Evolutionary conservation across 2,888 invertebrate genomes (phyloP).

Genomic region (Galerucella pusilla): DNA sequence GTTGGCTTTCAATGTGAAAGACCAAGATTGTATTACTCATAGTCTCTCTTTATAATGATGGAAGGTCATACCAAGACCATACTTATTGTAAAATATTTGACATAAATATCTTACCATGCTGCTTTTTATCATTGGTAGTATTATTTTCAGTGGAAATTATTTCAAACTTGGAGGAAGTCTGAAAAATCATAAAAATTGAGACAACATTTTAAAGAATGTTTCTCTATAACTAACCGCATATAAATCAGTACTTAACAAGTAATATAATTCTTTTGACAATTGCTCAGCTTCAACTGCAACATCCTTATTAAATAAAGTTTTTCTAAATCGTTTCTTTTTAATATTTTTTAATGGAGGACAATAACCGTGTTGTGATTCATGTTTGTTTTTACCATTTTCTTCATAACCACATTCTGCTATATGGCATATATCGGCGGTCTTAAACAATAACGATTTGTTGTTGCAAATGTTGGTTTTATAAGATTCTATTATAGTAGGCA

Average conservation of each 20-base stretch:
- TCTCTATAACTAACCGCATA: constrained; percentile 67
- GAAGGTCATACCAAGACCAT: no score
- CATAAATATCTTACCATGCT: constrained; percentile 36
- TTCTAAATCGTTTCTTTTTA: constrained; percentile 72
- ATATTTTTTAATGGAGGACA: constrained; percentile 79
- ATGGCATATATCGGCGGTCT: constrained; percentile 76
- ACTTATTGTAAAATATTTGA: background rate
- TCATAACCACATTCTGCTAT: constrained; percentile 71
- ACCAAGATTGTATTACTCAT: no score
- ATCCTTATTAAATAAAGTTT: constrained; percentile 71
- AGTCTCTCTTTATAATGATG: no score
- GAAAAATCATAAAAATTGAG: constrained; percentile 29
- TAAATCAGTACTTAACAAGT: constrained; percentile 72
- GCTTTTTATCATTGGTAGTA: constrained; percentile 27
- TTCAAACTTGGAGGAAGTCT: constrained; percentile 51
- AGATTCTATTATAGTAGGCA: constrained; percentile 75
- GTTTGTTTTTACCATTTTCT: constrained; percentile 58
- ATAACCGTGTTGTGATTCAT: constrained; percentile 70
- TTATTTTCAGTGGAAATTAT: constrained; percentile 44
- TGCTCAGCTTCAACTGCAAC: constrained; percentile 75
- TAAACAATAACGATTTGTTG: constrained; percentile 69
- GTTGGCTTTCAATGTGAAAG: no score
- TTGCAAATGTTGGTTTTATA: constrained; percentile 76
- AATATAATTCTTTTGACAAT: constrained; percentile 75
- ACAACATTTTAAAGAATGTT: background rate